These are phyloP conservation scores for Mastigias papua DNA, from an alignment of 30 jellyfish, hydroid and myxozoan genomes.

Conservation along the genomic window DNA sequence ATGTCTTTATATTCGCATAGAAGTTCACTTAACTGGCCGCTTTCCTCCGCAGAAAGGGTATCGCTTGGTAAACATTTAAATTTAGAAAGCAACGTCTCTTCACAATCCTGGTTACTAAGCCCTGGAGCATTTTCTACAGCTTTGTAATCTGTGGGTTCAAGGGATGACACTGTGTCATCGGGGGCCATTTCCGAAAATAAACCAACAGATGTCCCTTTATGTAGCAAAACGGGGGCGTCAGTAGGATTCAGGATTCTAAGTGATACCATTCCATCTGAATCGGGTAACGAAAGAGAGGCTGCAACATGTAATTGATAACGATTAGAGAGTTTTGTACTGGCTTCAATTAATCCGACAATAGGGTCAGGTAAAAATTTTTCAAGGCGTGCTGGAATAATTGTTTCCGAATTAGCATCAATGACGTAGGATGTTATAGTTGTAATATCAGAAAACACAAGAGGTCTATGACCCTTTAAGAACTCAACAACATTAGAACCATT, in stretches of 20 bases:
- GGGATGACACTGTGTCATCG: neutral
- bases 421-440: neutral
- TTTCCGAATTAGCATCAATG: conserved; percentile 14
- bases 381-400: conserved; percentile 22
- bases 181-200: neutral
- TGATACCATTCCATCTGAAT: conserved; percentile 21
- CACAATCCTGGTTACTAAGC: neutral
- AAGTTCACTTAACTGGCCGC: neutral
- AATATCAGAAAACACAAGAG: conserved; percentile 1
- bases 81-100: neutral
- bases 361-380: neutral
- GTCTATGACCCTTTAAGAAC: neutral
- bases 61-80: conserved; percentile 9
- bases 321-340: conserved; percentile 27
- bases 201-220: conserved; percentile 5
- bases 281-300: conserved; percentile 11
- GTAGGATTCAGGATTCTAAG: conserved; percentile 28
- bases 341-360: conserved; percentile 17
- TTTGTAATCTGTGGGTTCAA: neutral
- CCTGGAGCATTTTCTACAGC: neutral
- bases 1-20: neutral
- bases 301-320: conserved; percentile 14
- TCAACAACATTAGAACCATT: neutral
- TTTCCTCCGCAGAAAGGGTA: neutral
- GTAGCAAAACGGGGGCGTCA: conserved; percentile 21